Evolutionary conservation across 1,140 invertebrate species (phyloP).

Genomic region (Pectinophora gossypiella): DNA sequence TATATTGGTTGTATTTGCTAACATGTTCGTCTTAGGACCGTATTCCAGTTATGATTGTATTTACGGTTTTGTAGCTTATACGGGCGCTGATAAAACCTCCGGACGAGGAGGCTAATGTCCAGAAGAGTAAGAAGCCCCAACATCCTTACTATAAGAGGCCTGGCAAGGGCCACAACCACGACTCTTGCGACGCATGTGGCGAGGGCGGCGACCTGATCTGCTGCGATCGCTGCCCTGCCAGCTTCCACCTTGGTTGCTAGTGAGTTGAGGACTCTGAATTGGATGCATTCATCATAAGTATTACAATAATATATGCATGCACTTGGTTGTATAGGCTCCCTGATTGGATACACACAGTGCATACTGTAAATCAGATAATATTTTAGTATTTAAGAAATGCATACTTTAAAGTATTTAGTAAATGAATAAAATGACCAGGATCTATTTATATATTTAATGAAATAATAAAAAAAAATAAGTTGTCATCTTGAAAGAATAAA

Average conservation of each 20-base stretch:
- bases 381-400: too few relatives aligned
- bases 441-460: too few relatives aligned
- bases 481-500: too few relatives aligned
- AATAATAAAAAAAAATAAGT: too few relatives aligned
- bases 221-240: conserved; percentile 95
- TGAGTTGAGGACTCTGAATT: conserved; percentile 79
- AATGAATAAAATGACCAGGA: too few relatives aligned
- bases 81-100: conserved; percentile 91
- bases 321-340: too few relatives aligned
- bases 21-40: not conserved
- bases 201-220: conserved; percentile 97
- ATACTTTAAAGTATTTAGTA: too few relatives aligned
- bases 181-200: conserved; percentile 93
- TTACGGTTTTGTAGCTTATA: conserved; percentile 82
- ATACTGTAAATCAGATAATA: too few relatives aligned
- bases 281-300: too few relatives aligned
- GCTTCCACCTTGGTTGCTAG: conserved; percentile 96
- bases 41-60: not conserved
- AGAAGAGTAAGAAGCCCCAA: conserved; percentile 80
- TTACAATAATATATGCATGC: too few relatives aligned
- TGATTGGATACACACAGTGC: too few relatives aligned
- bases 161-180: conserved; percentile 94
- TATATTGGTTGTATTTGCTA: not conserved
- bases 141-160: conserved; percentile 91
- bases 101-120: conserved; percentile 81